Evolutionary conservation across 2,113 vertebrate genomes (phyloP).

Genomic region (Istiophorus platypterus): DNA sequence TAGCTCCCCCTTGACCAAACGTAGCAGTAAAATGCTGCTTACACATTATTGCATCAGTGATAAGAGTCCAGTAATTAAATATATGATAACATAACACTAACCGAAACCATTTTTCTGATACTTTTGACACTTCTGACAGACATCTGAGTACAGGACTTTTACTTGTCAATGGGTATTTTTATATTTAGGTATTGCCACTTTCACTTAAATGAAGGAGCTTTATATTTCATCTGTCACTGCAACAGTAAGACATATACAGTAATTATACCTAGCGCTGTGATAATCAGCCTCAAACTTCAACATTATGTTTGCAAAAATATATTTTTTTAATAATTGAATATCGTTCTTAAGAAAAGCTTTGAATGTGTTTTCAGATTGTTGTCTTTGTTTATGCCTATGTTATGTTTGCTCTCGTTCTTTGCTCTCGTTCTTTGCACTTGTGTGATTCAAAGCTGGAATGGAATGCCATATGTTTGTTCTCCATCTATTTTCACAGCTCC

Average conservation of each 20-base stretch:
- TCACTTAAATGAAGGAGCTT: neutral
- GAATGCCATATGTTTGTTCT: constrained; percentile 40
- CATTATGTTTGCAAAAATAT: neutral
- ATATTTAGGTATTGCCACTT: neutral
- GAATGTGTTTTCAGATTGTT: neutral
- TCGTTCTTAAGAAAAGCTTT: neutral
- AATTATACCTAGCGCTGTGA: neutral
- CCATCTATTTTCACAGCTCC: constrained; percentile 53
- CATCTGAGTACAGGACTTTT: neutral
- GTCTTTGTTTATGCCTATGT: neutral
- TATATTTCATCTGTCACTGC: neutral
- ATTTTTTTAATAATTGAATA: neutral
- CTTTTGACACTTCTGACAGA: neutral
- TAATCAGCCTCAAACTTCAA: neutral
- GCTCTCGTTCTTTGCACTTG: constrained; percentile 18
- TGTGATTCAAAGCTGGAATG: constrained; percentile 27
- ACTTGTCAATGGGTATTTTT: neutral
- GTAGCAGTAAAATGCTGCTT: neutral
- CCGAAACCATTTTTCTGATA: neutral
- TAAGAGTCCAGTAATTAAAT: neutral
- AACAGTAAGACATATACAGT: neutral
- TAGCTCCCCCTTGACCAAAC: neutral
- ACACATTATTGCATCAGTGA: neutral
- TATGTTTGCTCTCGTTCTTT: constrained; percentile 49
- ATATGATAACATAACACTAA: neutral